Conservation (phyloP, 2,113 vertebrate species). For the Speoplatyrhinus poulsoni region DNA sequence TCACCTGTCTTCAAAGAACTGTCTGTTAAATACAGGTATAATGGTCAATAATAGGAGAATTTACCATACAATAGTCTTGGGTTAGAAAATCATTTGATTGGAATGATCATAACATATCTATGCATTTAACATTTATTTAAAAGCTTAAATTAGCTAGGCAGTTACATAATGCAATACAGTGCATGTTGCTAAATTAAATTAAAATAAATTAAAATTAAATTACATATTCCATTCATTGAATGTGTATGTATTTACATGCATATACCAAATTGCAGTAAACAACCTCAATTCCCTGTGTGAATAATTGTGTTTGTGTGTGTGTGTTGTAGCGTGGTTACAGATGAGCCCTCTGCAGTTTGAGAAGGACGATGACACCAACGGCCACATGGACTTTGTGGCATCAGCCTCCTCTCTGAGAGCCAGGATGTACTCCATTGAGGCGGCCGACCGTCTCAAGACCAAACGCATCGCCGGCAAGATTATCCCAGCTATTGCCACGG, state of each 20-base stretch:
- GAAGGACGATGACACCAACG: constrained; percentile 93
- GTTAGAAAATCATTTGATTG: no score
- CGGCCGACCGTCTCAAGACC: constrained; percentile 92
- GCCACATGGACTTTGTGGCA: constrained; percentile 92
- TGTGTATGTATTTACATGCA: no score
- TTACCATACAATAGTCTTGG: no score
- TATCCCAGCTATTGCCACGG: constrained; percentile 98
- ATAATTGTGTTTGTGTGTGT: constrained; percentile 2
- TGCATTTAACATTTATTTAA: no score
- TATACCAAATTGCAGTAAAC: background rate
- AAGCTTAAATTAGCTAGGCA: no score
- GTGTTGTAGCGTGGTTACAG: constrained; percentile 78
- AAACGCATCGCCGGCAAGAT: constrained; percentile 98
- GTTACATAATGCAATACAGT: no score
- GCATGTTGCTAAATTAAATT: background rate
- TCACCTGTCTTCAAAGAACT: no score
- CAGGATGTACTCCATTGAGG: constrained; percentile 92
- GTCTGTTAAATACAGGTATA: no score
- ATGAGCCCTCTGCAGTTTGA: constrained; percentile 89
- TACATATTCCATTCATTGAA: background rate
- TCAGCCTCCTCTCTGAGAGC: constrained; percentile 91
- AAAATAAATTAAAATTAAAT: background rate
- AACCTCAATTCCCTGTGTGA: background rate
- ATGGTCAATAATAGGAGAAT: no score
- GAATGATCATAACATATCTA: no score